Percentiles rank a stretch among this genome's conserved stretches.
Evolutionary conservation across 2,888 invertebrate species (phyloP).

Genomic region (Copidosoma aretas): DNA sequence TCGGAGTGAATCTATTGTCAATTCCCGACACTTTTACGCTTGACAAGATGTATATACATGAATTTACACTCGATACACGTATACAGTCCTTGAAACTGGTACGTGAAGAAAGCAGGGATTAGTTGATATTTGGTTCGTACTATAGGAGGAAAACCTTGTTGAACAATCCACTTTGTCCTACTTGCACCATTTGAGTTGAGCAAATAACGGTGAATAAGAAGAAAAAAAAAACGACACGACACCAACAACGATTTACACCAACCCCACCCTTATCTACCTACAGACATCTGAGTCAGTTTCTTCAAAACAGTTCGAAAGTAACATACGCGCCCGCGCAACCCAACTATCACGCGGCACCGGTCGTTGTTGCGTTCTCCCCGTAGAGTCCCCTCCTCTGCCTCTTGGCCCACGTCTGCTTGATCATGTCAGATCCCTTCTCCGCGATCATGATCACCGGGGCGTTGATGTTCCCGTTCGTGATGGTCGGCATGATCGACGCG

Average conservation of each 20-base stretch:
- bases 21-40: no score
- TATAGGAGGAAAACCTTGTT: no score
- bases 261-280: no score
- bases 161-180: no score
- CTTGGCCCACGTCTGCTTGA: slow-evolving; percentile 74
- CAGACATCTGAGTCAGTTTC: not conserved
- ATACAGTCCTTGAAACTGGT: not conserved
- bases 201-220: no score
- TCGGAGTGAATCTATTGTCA: not conserved
- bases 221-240: no score
- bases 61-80: not conserved
- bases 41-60: not conserved
- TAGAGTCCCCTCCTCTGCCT: slow-evolving; percentile 32
- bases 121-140: no score
- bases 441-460: slow-evolving; percentile 88
- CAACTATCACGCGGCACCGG: slow-evolving; percentile 12
- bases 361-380: slow-evolving; percentile 11
- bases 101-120: no score
- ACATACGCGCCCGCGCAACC: no score
- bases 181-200: no score
- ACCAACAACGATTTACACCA: no score
- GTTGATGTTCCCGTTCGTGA: slow-evolving; percentile 87
- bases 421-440: slow-evolving; percentile 84
- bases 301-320: no score
- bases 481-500: slow-evolving; percentile 86